Percentiles rank a stretch among this genome's conserved stretches.
Conservation (phyloP, 2,797 vertebrate genomes). For the Megaceryle alcyon region DNA sequence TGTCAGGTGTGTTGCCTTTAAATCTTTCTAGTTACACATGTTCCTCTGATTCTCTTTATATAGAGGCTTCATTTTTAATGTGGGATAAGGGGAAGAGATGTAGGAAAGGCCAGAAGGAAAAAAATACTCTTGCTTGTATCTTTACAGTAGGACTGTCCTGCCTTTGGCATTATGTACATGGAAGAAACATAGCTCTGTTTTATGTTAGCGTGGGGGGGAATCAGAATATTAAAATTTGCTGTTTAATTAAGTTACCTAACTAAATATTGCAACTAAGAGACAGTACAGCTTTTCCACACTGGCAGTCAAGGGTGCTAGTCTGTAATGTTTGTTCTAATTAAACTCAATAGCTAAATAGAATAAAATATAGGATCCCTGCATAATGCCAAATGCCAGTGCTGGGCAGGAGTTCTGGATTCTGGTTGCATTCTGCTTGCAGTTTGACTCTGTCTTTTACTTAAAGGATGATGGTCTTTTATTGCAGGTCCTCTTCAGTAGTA, state of each 20-base stretch:
- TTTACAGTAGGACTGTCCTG: neutral
- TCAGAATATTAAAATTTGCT: neutral
- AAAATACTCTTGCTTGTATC: neutral
- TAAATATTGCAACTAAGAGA: neutral
- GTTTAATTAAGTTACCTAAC: neutral
- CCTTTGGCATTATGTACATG: neutral
- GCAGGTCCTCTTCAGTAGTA: neutral
- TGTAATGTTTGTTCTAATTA: neutral
- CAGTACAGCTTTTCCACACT: neutral
- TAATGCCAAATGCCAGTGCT: neutral
- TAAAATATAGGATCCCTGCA: neutral
- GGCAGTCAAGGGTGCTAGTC: neutral
- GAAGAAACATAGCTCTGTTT: neutral
- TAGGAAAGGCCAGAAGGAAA: neutral
- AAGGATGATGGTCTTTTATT: neutral
- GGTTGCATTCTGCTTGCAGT: neutral
- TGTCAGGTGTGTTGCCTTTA: neutral
- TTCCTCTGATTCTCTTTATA: neutral
- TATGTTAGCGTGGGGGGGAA: neutral
- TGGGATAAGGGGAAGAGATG: neutral
- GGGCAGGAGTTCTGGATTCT: neutral
- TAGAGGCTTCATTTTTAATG: neutral
- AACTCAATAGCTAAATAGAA: neutral
- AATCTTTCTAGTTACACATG: neutral
- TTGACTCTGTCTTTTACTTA: neutral